phyloP scores from a whole-genome alignment of 2,797 vertebrate genomes.

The Chaetophractus vellerosus region DNA sequence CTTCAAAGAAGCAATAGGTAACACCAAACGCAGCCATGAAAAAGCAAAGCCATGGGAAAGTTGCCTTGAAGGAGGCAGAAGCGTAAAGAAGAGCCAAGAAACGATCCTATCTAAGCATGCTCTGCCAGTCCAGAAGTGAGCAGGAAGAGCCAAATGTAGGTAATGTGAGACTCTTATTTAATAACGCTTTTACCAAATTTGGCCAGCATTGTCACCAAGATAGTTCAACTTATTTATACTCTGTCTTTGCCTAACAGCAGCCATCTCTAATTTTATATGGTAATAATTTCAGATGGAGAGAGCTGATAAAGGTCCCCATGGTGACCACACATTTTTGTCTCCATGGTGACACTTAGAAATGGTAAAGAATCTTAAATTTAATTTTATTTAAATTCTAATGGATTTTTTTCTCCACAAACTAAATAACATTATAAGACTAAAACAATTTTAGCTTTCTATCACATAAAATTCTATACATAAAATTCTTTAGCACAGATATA shows the following conservation, averaged over 20 bases:
- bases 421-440: background rate
- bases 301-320: constrained; percentile 41
- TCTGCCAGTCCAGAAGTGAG: background rate
- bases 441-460: background rate
- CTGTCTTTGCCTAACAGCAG: background rate
- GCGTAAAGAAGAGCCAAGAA: background rate
- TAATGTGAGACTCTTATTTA: background rate
- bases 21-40: background rate
- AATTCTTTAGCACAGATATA: background rate
- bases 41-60: background rate
- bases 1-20: background rate
- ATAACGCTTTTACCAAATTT: background rate
- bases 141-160: background rate
- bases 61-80: background rate
- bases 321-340: background rate
- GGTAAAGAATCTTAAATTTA: constrained; percentile 28
- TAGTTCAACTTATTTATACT: background rate
- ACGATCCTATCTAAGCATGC: background rate
- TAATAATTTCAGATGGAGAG: constrained; percentile 25
- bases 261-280: constrained; percentile 29
- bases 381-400: constrained; percentile 54
- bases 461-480: no score
- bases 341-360: constrained; percentile 57
- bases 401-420: constrained; percentile 9
- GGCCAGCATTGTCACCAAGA: background rate